Evolutionary conservation across 2,797 vertebrate species (phyloP).

Genomic region (Cottoperca gobio): DNA sequence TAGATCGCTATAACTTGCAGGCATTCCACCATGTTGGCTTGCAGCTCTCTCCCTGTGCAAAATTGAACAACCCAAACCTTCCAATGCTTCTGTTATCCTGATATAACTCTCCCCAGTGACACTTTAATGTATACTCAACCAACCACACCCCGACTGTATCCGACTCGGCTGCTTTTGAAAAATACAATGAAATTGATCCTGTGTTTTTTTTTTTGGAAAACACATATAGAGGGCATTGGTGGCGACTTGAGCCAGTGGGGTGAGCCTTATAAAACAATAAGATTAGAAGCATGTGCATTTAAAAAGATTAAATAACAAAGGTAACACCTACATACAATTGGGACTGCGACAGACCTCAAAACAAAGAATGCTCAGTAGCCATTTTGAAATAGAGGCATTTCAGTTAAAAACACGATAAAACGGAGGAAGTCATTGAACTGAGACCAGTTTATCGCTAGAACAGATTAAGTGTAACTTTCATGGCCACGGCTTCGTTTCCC

Average conservation of each 20-base stretch:
- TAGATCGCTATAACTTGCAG: slow-evolving; percentile 53
- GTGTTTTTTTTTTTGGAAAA: slow-evolving; percentile 8
- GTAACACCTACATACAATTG: not conserved
- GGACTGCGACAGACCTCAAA: slow-evolving; percentile 3
- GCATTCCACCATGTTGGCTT: slow-evolving; percentile 48
- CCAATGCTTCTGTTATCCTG: slow-evolving; percentile 22
- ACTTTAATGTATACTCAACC: slow-evolving; percentile 32
- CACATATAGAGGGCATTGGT: not conserved
- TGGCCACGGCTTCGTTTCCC: slow-evolving; percentile 73
- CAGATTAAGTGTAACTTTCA: slow-evolving; percentile 80
- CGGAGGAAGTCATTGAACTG: slow-evolving; percentile 61
- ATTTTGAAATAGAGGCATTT: slow-evolving; percentile 48
- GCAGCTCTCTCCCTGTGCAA: slow-evolving; percentile 20
- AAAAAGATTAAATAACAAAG: not conserved
- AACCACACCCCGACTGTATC: slow-evolving; percentile 22
- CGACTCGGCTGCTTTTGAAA: slow-evolving; percentile 4
- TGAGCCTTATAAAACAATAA: not conserved
- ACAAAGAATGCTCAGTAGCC: slow-evolving; percentile 31
- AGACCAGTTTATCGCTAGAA: slow-evolving; percentile 69
- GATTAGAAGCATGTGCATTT: too few relatives aligned
- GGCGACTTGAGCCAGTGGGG: not conserved
- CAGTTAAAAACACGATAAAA: slow-evolving; percentile 62
- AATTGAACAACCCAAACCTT: slow-evolving; percentile 27
- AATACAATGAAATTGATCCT: slow-evolving; percentile 19
- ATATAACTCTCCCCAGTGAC: slow-evolving; percentile 39